Evolutionary conservation across 2,113 vertebrate species (phyloP).

Genomic region (Cardinalis cardinalis): DNA sequence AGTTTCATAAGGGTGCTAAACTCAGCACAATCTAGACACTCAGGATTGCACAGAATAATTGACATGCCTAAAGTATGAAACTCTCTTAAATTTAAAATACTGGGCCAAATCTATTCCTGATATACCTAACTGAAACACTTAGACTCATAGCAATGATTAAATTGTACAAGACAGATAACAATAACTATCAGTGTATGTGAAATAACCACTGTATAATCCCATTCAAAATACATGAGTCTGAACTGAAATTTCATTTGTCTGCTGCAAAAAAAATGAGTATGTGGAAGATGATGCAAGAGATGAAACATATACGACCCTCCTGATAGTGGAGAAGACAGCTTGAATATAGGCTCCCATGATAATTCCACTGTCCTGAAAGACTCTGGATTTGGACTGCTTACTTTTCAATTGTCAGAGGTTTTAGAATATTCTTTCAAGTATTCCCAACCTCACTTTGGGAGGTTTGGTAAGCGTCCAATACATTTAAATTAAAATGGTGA

Average conservation of each 20-base stretch:
- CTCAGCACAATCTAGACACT: background rate
- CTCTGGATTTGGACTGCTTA: background rate
- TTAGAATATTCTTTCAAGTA: slow-evolving; percentile 37
- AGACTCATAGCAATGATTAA: background rate
- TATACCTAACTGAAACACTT: background rate
- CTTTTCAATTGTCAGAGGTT: slow-evolving; percentile 12
- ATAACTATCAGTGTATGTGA: background rate
- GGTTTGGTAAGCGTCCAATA: slow-evolving; percentile 60
- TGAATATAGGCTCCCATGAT: background rate
- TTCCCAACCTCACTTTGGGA: slow-evolving; percentile 28
- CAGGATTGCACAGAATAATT: background rate
- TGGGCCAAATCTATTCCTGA: background rate
- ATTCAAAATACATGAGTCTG: background rate
- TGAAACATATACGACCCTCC: background rate
- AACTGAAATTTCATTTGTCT: background rate
- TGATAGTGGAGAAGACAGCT: background rate
- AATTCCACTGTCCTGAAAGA: background rate
- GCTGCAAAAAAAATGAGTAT: background rate
- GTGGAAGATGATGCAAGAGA: background rate
- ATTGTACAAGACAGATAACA: background rate
- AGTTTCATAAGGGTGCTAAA: background rate
- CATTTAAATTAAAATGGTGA: slow-evolving; percentile 71
- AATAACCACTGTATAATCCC: background rate
- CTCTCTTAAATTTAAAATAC: background rate
- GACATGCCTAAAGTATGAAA: background rate